Percentiles rank a stretch among this genome's conserved stretches.
phyloP scores from a whole-genome alignment of 2,797 vertebrate species.

The Chloroceryle inda region DNA sequence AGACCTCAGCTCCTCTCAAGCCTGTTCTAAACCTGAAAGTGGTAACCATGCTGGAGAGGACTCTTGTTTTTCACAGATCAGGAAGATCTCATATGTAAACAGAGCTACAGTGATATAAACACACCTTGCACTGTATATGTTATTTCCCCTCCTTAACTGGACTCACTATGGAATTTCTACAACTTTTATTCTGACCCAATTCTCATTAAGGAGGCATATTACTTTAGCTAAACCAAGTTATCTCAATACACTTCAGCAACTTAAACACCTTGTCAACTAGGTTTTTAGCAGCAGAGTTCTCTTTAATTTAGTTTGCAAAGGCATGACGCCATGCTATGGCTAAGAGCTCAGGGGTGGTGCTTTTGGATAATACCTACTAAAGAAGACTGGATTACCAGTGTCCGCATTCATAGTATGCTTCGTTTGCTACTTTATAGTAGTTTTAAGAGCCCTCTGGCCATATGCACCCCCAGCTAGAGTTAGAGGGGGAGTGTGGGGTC shows the following conservation, averaged over 20 bases:
- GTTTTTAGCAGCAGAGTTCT: constrained; percentile 10
- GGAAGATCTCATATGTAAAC: background rate
- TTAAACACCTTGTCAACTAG: background rate
- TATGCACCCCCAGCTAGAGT: fast-evolving
- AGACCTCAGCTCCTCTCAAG: background rate
- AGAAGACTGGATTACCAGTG: background rate
- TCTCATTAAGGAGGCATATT: background rate
- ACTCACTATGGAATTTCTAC: background rate
- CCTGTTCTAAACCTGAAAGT: background rate
- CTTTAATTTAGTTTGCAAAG: background rate
- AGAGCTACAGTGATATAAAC: background rate
- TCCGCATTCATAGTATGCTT: background rate
- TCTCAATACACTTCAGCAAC: background rate
- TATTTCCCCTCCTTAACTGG: background rate
- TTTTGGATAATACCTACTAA: background rate
- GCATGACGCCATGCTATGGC: fast-evolving
- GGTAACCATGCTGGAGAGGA: background rate
- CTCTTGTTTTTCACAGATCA: background rate
- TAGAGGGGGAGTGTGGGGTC: fast-evolving
- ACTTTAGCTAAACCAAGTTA: background rate
- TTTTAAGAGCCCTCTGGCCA: background rate
- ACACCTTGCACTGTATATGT: background rate
- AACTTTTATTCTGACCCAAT: background rate
- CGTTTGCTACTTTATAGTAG: background rate
- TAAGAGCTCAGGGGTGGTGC: background rate